Evolutionary conservation across 2,888 invertebrate species (phyloP).

Genomic region (Lasioglossum villosulum): DNA sequence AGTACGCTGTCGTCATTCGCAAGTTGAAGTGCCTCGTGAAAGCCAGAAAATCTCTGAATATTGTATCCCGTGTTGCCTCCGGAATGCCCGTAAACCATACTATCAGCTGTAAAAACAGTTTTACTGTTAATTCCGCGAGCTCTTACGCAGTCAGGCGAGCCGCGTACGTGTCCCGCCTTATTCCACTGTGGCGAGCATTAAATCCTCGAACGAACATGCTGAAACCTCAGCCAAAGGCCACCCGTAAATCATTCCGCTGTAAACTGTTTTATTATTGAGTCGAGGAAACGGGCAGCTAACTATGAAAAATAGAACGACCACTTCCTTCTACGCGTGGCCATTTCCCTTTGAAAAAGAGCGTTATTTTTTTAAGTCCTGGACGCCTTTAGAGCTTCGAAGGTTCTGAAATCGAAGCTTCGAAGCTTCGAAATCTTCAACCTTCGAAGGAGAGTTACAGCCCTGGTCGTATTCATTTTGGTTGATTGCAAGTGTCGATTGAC

Average conservation of each 20-base stretch:
- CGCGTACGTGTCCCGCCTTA: not conserved
- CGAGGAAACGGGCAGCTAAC: not conserved
- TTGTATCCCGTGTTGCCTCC: not conserved
- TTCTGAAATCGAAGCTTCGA: too few relatives aligned
- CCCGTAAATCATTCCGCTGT: not conserved
- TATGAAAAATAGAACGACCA: not conserved
- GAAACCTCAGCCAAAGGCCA: not conserved
- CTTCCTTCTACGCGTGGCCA: not conserved
- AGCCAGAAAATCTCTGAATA: constrained; percentile 3
- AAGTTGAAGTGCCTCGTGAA: not conserved
- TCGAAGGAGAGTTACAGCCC: too few relatives aligned
- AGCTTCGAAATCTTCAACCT: too few relatives aligned
- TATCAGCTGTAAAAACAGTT: constrained; percentile 15
- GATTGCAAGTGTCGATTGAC: not conserved
- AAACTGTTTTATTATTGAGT: not conserved
- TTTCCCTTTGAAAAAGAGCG: not conserved
- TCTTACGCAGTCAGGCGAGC: not conserved
- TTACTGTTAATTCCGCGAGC: constrained; percentile 12
- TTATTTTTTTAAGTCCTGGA: not conserved
- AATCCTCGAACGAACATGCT: not conserved
- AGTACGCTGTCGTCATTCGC: not conserved
- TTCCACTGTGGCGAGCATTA: not conserved
- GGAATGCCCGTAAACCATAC: not conserved
- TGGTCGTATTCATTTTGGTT: too few relatives aligned
- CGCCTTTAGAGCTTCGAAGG: too few relatives aligned